A percentile compares a stretch with the other conserved stretches of the same genome.
Conservation (phyloP, 2,888 invertebrate genomes). For the Azorinus chamasolen region DNA sequence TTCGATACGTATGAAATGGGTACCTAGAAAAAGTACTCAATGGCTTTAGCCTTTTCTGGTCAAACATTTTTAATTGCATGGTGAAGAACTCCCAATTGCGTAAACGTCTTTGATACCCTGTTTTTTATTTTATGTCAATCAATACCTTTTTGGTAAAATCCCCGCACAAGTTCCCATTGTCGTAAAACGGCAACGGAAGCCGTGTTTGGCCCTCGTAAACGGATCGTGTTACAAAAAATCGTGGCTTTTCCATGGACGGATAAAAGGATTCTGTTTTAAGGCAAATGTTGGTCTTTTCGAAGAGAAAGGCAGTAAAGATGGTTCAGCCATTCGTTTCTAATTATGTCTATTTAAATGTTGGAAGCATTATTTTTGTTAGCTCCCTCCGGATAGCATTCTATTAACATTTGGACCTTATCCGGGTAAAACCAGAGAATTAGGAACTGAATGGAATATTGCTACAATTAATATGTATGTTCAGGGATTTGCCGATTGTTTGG, state of each 20-base stretch:
- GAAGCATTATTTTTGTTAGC: conserved; percentile 27
- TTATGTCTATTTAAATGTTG: conserved; percentile 56
- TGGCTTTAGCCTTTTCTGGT: too few relatives aligned
- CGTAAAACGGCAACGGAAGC: too few relatives aligned
- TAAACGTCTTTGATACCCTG: too few relatives aligned
- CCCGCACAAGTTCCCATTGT: too few relatives aligned
- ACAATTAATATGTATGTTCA: conserved; percentile 65
- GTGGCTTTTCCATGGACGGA: not conserved
- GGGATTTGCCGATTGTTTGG: conserved; percentile 45
- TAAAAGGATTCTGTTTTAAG: conserved; percentile 26
- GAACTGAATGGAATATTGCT: conserved; percentile 34
- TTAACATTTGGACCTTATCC: conserved; percentile 52
- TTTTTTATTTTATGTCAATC: too few relatives aligned
- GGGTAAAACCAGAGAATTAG: conserved; percentile 25
- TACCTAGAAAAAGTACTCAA: too few relatives aligned
- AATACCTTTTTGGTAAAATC: too few relatives aligned
- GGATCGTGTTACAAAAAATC: too few relatives aligned
- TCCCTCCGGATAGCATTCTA: conserved; percentile 41
- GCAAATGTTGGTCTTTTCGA: conserved; percentile 38
- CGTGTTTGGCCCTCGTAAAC: too few relatives aligned
- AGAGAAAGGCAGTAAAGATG: conserved; percentile 27
- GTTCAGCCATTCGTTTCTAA: conserved; percentile 56
- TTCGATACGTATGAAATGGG: too few relatives aligned
- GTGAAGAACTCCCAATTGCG: too few relatives aligned
- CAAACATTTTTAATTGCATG: too few relatives aligned